Evolutionary conservation across 2,888 invertebrate species (phyloP), one percentile per base, ranked within the genome.

Genomic region (Incurvaria masculella): DNA sequence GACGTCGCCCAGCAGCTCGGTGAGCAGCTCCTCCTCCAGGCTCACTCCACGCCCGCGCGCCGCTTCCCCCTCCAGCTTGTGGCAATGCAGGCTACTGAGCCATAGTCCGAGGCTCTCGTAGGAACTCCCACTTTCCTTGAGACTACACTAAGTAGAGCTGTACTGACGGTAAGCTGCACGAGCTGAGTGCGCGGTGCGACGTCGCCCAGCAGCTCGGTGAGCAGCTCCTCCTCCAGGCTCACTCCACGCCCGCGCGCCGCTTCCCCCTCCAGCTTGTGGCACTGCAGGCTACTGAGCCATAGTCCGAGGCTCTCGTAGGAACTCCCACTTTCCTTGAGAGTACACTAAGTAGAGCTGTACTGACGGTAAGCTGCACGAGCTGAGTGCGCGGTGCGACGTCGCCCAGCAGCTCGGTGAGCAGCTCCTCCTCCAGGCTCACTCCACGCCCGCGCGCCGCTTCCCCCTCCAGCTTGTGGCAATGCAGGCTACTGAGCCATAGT

Each of bases 91-190:
- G n/a, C n/a, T n/a, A n/a, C n/a, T n/a, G n/a, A n/a, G n/a, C n/a
- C n/a, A n/a, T n/a, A n/a, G n/a, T n/a, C n/a, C n/a, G n/a, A n/a
- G n/a, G n/a, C n/a, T n/a, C n/a, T n/a, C n/a, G n/a, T n/a, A n/a
- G n/a, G n/a, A n/a, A n/a, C n/a, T n/a, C n/a, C n/a, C n/a, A n/a
- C n/a, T n/a, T n/a, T n/a, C n/a, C n/a, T n/a, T n/a, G n/a, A n/a
- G n/a, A n/a, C n/a, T n/a, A n/a, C n/a, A n/a, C n/a, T n/a, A n/a
- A n/a, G n/a, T n/a, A n/a, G n/a, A n/a, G n/a, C n/a, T n/a, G n/a
- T n/a, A 59, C 64, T 64, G 48, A 75, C 75, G 48, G 66, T 69
- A 1, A 75, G 62, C 48, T 69, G 61, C 2, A 74, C 67, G 6
- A 61, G 45, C 46, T 64, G 66, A 42, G 45, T 62, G 0, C 48